phyloP scores from a whole-genome alignment of 1,140 invertebrate genomes.

The Glossosoma conforme region DNA sequence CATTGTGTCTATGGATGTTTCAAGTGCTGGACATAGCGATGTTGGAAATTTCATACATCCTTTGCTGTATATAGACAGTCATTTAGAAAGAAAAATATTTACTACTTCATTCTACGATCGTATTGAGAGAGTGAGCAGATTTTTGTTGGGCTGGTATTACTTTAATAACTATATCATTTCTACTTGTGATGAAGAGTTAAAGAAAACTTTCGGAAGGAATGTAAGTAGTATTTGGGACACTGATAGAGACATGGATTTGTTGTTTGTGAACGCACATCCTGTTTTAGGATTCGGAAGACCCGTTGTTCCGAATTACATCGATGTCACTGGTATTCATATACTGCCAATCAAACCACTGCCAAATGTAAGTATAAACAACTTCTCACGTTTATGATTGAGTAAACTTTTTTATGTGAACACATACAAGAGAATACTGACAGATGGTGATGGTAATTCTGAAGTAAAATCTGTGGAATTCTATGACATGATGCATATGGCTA shows the following conservation, averaged over 20 bases:
- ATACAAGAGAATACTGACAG: too few species aligned
- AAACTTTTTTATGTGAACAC: too few species aligned
- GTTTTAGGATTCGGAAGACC: conserved; percentile 31
- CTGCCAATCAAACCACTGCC: conserved; percentile 26
- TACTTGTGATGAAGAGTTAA: neutral
- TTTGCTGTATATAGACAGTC: conserved; percentile 1
- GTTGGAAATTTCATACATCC: conserved; percentile 4
- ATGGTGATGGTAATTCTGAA: too few species aligned
- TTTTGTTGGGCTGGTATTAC: neutral
- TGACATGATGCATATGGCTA: too few species aligned
- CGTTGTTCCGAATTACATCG: conserved; percentile 32
- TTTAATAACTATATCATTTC: neutral
- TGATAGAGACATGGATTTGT: conserved; percentile 24
- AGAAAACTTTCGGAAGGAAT: conserved; percentile 6
- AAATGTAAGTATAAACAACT: conserved; percentile 27
- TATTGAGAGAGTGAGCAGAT: neutral
- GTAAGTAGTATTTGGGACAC: conserved; percentile 1
- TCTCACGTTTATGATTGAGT: too few species aligned
- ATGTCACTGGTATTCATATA: conserved; percentile 34
- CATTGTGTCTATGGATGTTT: conserved; percentile 12
- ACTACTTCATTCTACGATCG: neutral
- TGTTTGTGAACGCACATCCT: conserved; percentile 37
- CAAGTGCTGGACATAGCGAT: neutral
- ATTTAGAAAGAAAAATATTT: neutral
- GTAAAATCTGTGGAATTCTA: too few species aligned